Conservation (phyloP, 2,797 vertebrate genomes). For the Schizopygopsis malacanthus region DNA sequence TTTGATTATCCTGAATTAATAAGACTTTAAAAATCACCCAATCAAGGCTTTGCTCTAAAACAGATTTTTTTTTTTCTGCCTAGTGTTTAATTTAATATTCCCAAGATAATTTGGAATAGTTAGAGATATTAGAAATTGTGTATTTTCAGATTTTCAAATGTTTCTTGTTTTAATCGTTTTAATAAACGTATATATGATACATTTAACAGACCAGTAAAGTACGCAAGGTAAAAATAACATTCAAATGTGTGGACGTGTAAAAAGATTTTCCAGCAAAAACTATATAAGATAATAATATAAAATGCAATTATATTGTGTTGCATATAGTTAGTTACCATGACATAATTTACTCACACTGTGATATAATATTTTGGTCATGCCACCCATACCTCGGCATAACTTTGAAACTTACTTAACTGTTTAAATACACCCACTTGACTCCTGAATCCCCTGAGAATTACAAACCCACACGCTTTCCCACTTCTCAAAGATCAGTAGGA, state of each 20-base stretch:
- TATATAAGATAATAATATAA: not conserved
- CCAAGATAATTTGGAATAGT: not conserved
- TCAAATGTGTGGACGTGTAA: not conserved
- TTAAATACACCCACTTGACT: constrained; percentile 1
- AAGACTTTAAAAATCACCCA: not conserved
- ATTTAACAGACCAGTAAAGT: not conserved
- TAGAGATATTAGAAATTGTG: not conserved
- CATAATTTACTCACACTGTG: not conserved
- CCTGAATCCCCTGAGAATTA: not conserved
- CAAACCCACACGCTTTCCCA: constrained; percentile 56
- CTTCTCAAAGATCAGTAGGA: constrained; percentile 80
- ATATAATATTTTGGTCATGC: not conserved
- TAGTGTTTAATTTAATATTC: not conserved
- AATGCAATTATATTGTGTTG: not conserved
- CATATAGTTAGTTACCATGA: not conserved
- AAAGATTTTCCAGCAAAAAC: not conserved
- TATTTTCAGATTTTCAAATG: not conserved
- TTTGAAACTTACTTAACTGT: constrained; percentile 50
- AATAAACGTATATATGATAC: not conserved
- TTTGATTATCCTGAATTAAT: not conserved
- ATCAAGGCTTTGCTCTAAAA: not conserved
- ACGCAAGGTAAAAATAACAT: not conserved
- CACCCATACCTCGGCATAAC: not conserved
- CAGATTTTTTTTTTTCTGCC: not conserved
- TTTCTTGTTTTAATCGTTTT: not conserved